These are phyloP conservation scores for Scaeva pyrastri DNA, from an alignment of 2,888 invertebrate genomes.

Conservation along the genomic window DNA sequence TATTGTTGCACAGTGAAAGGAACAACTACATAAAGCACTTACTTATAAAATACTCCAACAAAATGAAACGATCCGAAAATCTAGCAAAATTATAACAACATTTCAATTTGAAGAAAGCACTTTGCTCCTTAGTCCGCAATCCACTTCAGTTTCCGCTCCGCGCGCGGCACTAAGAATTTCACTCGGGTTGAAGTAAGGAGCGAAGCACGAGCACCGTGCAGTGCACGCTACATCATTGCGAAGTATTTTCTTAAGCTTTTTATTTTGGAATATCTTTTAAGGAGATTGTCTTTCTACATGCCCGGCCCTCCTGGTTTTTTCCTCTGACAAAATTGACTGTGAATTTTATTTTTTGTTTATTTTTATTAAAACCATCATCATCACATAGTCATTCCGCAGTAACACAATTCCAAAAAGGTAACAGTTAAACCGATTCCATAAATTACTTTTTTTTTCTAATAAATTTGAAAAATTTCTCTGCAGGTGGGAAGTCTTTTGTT, in stretches of 20 bases:
- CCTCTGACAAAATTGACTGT: conserved; percentile 5
- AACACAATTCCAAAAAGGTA: conserved; percentile 43
- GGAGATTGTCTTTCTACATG: conserved; percentile 57
- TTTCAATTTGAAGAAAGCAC: conserved; percentile 59
- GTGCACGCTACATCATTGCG: conserved; percentile 7
- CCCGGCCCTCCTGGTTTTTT: conserved; percentile 10
- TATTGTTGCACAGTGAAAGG: conserved; percentile 29
- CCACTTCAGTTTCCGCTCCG: not conserved
- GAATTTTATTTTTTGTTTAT: conserved; percentile 18
- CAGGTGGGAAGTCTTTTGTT: conserved; percentile 8
- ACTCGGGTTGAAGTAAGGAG: not conserved
- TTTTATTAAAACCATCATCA: conserved; percentile 42
- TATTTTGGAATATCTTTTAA: conserved; percentile 66
- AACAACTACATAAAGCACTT: conserved; percentile 31
- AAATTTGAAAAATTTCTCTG: conserved; percentile 57
- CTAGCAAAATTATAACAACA: conserved; percentile 52
- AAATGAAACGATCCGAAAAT: conserved; percentile 45
- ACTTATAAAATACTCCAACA: conserved; percentile 22
- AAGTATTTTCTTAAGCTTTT: conserved; percentile 46
- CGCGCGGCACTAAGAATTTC: not conserved
- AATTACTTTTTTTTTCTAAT: conserved; percentile 74
- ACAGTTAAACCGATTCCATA: conserved; percentile 72
- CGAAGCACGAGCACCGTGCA: conserved; percentile 10
- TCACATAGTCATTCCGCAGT: conserved; percentile 64
- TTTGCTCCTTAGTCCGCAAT: conserved; percentile 40